Conservation (phyloP, 2,888 invertebrate species). For the Monopis laevigella region DNA sequence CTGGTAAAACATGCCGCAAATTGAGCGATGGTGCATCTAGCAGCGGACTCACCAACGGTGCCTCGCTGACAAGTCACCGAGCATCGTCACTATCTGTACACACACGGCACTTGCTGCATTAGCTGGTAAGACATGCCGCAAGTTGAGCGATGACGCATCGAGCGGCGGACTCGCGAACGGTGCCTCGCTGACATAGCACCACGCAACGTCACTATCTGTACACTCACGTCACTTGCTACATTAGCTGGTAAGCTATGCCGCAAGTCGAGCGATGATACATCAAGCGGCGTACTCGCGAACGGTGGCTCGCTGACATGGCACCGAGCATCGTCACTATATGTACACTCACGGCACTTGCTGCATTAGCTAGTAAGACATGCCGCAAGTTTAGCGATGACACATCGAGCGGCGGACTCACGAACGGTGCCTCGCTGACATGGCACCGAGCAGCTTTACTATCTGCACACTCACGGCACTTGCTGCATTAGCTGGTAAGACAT, state of each 20-base stretch:
- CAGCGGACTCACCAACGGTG: conserved; percentile 26
- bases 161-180: conserved; percentile 19
- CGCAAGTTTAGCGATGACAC: conserved; percentile 2
- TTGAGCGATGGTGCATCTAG: conserved; percentile 1
- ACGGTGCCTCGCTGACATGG: conserved; percentile 61
- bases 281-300: no score
- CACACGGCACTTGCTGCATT: conserved; percentile 60
- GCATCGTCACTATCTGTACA: conserved; percentile 60
- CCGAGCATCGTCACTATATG: no score
- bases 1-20: conserved; percentile 41
- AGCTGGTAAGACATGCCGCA: conserved; percentile 42
- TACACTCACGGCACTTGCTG: no score
- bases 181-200: conserved; percentile 63
- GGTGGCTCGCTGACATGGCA: no score
- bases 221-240: conserved; percentile 59
- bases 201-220: conserved; percentile 60
- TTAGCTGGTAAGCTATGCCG: conserved; percentile 58
- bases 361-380: no score
- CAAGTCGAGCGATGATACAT: no score
- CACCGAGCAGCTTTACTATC: conserved; percentile 60
- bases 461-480: conserved; percentile 58
- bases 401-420: conserved; percentile 2
- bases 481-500: conserved; percentile 55
- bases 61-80: conserved; percentile 63
- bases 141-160: conserved; percentile 2